Evolutionary conservation across 2,113 vertebrate species (phyloP), one percentile per base, ranked within the genome.

Genomic region (Hyaena hyaena): DNA sequence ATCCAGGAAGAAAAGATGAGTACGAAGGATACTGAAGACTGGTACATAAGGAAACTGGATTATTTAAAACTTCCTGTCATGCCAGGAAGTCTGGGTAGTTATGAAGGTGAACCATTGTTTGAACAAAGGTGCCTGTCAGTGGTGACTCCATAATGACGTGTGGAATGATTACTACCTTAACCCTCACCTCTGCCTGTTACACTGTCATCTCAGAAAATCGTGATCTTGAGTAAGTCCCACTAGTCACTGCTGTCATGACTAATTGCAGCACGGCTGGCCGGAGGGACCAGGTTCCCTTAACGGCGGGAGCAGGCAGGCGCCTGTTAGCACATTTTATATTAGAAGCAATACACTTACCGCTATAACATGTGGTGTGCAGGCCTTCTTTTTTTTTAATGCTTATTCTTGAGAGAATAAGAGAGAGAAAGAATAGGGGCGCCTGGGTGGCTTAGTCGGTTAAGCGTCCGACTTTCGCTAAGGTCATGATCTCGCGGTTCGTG

Each of bases 121-220:
- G 15, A 65, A 61, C 48, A 66, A 48, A 23, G 88, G 58, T 35
- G 21, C 11, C 68, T 53, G n/a, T 45, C 68, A 21, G 0, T 58
- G 19, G 77, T 71, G 58, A 94, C 80, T 90, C 55, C 33, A 1
- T 33, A 28, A 89, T 71, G 79, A 73, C 43, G 86, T 76, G 33
- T 2, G 89, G 73, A 69, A 31, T 80, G 65, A 89, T 50, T 15
- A 53, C 82, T 61, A 79, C 39, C 43, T 81, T 93, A 77, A 26
- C 53, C 23, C 69, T 94, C 16, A 90, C 80, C 73, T 68, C 55
- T 12, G 76, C 48, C 79, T 83, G 10, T 55, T 82, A 88, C n/a
- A 86, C 65, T 92, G 66, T 50, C 48, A 58, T 55, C 84, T 97
- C 88, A 87, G 74, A 95, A 95, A 95, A 17, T n/a, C 43, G 65